Evolutionary conservation across 2,888 invertebrate genomes (phyloP).

Genomic region (Acanthoscelides obtectus): DNA sequence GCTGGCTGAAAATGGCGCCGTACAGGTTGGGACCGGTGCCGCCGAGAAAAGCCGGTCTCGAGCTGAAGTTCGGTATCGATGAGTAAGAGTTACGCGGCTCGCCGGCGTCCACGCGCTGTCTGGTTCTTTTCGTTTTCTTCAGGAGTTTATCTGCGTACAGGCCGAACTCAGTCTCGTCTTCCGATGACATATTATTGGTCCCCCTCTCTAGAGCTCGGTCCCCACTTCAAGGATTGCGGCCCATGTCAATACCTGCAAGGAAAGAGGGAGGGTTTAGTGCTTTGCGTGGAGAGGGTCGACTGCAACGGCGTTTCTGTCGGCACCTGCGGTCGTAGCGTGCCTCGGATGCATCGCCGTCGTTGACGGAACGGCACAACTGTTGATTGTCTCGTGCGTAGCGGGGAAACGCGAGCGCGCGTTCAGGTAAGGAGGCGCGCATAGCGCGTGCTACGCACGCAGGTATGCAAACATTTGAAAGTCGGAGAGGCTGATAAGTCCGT

Average conservation of each 20-base stretch:
- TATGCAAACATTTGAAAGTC: neutral
- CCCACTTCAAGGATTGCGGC: conserved; percentile 53
- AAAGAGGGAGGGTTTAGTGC: conserved; percentile 19
- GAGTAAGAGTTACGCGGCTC: conserved; percentile 92
- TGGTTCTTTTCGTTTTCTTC: conserved; percentile 89
- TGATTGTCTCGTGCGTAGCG: conserved; percentile 15
- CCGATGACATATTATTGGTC: conserved; percentile 72
- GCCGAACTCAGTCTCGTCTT: conserved; percentile 92
- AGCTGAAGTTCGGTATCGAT: conserved; percentile 71
- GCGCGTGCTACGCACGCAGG: conserved; percentile 2
- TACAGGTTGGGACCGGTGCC: conserved; percentile 66
- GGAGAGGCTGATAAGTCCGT: too few relatives aligned
- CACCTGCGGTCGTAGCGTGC: conserved; percentile 35
- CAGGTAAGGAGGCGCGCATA: too few relatives aligned
- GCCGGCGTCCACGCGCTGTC: conserved; percentile 95
- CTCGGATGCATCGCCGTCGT: conserved; percentile 3
- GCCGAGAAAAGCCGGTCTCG: conserved; percentile 72
- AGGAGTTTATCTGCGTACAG: conserved; percentile 89
- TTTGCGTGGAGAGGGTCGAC: conserved; percentile 5
- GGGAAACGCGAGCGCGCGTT: neutral
- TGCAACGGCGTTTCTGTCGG: conserved; percentile 23
- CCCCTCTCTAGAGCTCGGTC: conserved; percentile 48
- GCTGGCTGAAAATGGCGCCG: conserved; percentile 79
- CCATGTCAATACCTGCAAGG: conserved; percentile 49
- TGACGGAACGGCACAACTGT: conserved; percentile 23